Evolutionary conservation across 1,140 invertebrate genomes (phyloP), one percentile per base, ranked within the genome.

Genomic region (Microplitis mediator): DNA sequence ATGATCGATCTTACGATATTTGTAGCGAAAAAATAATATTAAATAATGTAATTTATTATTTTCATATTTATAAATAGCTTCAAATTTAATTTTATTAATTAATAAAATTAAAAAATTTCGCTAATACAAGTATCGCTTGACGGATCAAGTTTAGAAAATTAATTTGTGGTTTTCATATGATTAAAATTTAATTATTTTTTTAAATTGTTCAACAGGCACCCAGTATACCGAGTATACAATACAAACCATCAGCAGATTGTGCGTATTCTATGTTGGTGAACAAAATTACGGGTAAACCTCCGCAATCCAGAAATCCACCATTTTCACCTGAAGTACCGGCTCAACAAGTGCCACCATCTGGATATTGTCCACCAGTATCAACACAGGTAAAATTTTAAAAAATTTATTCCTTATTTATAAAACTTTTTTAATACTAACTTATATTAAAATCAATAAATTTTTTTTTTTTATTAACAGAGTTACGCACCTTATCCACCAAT

Each of bases 201-300:
- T 60, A 60, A 66, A 70, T 80, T 78, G 73, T 78, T 78, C 81
- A 70, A 68, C 83, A 92, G 90, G 90, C 91, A 50, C 90, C 90
- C 4, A 90, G 89, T 54, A 91, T 92, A 77, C 91, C 91, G 36
- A 91, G 88, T 76, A 92, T 95, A 74, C 89, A 90, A 65, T 94
- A 94, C 83, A 93, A 93, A 80, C 93, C 94, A 35, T 93, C 93
- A 5, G 91, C 92, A 0, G 92, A 95, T 85, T 95, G 93, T 85
- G 91, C 94, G 56, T 96, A 96, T 83, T 94, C 93, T 11, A 92
- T 95, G 88, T 87, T 95, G 58, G 93, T 95, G 14, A 94, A 92
- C 77, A 92, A 93, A 84, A 95, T 95, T 73, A 92, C 93, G 72
- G 93, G 93, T n/a, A 90, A 91, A 75, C 90, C 88, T 71, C 85